Base-by-base conservation (phyloP, 2,888 invertebrate species). In the Cetonia aurata region DNA sequence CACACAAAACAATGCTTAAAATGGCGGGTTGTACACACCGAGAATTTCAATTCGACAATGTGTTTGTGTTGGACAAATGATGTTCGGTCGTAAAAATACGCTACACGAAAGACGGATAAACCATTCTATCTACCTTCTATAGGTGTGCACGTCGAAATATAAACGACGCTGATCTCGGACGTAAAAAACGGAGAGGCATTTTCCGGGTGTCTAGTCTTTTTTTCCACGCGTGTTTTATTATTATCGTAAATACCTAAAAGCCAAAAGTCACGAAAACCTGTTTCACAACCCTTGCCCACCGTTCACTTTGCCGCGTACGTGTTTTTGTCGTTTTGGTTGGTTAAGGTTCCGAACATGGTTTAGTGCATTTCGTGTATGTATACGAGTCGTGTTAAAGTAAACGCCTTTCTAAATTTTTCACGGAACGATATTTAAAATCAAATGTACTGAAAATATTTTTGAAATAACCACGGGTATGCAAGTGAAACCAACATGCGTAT, bases 171-270 rank as follows among this genome's bases (percentile, higher is more conserved):
- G 46, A 60, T 60, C 60, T 60, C 31, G 19, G 31, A 46, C 60
- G 19, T 46, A 60, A 60, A 56, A 56, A 52, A 60, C 42, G 46
- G 46, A 60, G 60, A 60, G 46, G 46, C 60, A 60, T 74, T 71
- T 74, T 74, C 73, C 74, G 74, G 74, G 73, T 74, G 72, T 70
- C 73, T 60, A 72, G 60, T 60, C 60, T 60, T 60, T 60, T 52
- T 60, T 60, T 60, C 60, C 62, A 62, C 62, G 15, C 62, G 62
- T 62, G 72, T 72, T 73, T 74, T 74, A 73, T 73, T 73, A 71
- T 72, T 71, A 73, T 74, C 71, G 70, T 72, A 74, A 74, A 69
- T 71, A 73, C 71, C 72, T 73, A 71, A 74, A 74, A 73, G 72
- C 70, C 70, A 71, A 62, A 65, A 71, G 67, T 71, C 69, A 69